Evolutionary conservation across 2,888 invertebrate species (phyloP), one percentile per base, ranked within the genome.

Genomic region (Oscheius sp.): DNA sequence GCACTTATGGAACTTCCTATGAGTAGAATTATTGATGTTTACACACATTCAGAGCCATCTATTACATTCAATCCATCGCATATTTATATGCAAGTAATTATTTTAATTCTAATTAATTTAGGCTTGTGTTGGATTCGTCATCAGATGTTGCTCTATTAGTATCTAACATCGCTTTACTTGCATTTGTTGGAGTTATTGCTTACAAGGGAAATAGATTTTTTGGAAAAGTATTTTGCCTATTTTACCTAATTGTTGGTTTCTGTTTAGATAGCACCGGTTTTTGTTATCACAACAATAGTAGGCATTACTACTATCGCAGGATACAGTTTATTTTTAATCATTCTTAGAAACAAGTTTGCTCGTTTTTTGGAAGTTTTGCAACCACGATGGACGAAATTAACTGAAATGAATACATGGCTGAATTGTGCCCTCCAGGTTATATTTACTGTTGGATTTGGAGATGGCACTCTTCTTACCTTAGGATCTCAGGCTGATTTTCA

Each of bases 381-480:
- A 22, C 57, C 57, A 1, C 38, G 22, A 24, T 57, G 57, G 57
- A 8, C 20, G 5, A 41, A 22, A 14, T 26, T 57, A 26, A 6
- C 24, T 6, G n/a, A 22, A 1, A 9, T 38, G 12, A 26, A 57
- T 4, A 36, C 41, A 2, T 57, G 57, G 57, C 41, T 41, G 24
- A 32, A 41, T 20, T 38, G 41, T 12, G 57, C 57, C 14, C 41
- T 63, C 33, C 50, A 63, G 24, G 49, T 44, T 36, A 12, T 50
- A 6, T 17, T 30, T 17, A 50, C 63, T 6, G 30, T 50, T 36
- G 50, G 50, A 12, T 22, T 63, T 6, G 63, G 63, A 33, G 50
- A 63, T 20, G 63, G 63, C 12, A 64, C 64, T 24, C 51, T 64
- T 9, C 17, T 64, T 17, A 64, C 64, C 9, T 14, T 64, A 28